Evolutionary conservation across 2,113 vertebrate genomes (phyloP), one percentile per base, ranked within the genome.

Genomic region (Syngnathus typhle): DNA sequence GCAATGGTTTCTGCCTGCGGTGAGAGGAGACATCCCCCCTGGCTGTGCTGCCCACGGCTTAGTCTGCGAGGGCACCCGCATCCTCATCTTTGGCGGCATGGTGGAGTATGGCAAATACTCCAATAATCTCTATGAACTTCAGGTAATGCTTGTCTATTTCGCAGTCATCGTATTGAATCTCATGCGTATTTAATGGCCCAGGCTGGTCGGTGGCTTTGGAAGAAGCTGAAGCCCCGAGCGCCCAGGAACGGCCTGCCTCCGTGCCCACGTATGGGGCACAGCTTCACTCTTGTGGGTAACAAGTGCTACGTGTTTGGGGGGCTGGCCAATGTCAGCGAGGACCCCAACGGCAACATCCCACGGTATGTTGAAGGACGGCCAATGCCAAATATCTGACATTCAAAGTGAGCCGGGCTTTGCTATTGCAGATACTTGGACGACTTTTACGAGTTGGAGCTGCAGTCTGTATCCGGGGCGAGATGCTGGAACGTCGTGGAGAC

Each of bases 151-250:
- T 4, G 8, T 13, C 10, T 38, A 3, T 32, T 32, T 32, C 27
- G 27, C 27, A 32, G 27, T 32, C 27, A 32, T 32, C 27, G 27
- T 32, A 32, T 32, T 32, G 27, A 32, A 32, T 32, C 27, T 32
- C 3, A 21, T 8, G 8, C 44, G 15, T 10, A 15, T 41, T 64
- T 66, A 0, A 7, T 54, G 4, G 6, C 2, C 4, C 60, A 97
- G 97, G 96, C 96, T 66, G 97, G 93, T 85, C 93, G 96, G 51
- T 99, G 97, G 97, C 88, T 98, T 51, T 99, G 97, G 97, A 98
- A 96, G 88, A 98, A 98, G 86, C 89, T 99, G 71, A 98, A 94
- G 73, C 94, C 95, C 43, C 90, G 93, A 73, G 90, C 90, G 0
- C 94, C 95, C n/a, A 94, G 90, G 79, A 95, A 93, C 0, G 93